Evolutionary conservation across 2,888 invertebrate species (phyloP).

Genomic region (Cryptocephalus moraei): DNA sequence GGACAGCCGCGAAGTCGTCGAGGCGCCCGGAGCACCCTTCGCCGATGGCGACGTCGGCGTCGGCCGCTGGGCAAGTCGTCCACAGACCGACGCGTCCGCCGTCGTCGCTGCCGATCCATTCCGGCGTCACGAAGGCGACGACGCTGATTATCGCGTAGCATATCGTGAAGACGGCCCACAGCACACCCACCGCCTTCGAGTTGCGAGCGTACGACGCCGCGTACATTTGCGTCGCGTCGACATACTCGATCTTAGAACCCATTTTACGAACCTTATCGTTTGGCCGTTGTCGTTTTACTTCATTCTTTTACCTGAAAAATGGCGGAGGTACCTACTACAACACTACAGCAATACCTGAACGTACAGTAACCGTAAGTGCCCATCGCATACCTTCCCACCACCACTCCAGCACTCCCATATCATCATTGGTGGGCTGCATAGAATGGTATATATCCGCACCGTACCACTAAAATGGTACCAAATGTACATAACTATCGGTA

Average conservation of each 20-base stretch:
- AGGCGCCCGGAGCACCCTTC: constrained; percentile 79
- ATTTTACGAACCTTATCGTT: constrained; percentile 47
- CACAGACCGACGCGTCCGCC: constrained; percentile 90
- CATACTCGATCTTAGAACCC: constrained; percentile 89
- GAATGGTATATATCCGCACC: no score
- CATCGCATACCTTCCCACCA: no score
- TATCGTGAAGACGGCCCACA: constrained; percentile 96
- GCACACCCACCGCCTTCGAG: constrained; percentile 89
- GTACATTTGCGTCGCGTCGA: constrained; percentile 82
- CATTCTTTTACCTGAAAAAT: no score
- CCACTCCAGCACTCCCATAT: no score
- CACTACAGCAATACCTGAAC: no score
- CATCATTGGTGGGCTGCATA: no score
- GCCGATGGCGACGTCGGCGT: constrained; percentile 54
- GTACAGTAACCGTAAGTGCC: no score
- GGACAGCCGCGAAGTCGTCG: constrained; percentile 67
- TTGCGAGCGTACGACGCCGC: constrained; percentile 85
- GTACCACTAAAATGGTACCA: no score
- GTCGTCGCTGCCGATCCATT: constrained; percentile 74
- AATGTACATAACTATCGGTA: no score
- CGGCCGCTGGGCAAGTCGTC: constrained; percentile 73
- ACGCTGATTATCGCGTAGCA: constrained; percentile 93
- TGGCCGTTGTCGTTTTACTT: no score
- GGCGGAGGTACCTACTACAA: no score
- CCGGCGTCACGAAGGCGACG: constrained; percentile 90